Conservation (phyloP, 2,113 vertebrate species). For the Pterophyllum scalare region DNA sequence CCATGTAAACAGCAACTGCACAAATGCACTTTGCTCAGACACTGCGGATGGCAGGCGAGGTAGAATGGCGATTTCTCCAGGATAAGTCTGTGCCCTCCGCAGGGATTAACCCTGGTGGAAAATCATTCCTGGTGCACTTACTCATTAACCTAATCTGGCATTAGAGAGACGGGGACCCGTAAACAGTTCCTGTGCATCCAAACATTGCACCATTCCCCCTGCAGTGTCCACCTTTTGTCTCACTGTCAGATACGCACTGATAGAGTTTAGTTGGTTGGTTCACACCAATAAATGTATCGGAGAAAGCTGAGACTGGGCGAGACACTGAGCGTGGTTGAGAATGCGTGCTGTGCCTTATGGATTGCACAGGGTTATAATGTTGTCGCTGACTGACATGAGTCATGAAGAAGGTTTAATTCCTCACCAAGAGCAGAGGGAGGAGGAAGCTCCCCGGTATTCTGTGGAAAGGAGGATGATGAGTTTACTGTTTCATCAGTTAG, state of each 20-base stretch:
- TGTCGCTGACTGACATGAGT: no score
- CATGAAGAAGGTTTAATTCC: not conserved
- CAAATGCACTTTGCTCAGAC: conserved; percentile 10
- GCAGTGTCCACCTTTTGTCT: conserved; percentile 59
- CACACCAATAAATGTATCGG: not conserved
- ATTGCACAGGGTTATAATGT: conserved; percentile 17
- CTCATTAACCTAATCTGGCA: conserved; percentile 62
- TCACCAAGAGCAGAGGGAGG: not conserved
- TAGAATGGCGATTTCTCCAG: conserved; percentile 38
- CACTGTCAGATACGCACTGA: conserved; percentile 4
- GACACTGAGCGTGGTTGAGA: conserved; percentile 74
- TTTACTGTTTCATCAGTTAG: conserved; percentile 24
- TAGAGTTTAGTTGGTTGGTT: not conserved
- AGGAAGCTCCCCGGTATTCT: not conserved
- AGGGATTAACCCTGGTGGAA: conserved; percentile 65
- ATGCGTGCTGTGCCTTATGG: conserved; percentile 62
- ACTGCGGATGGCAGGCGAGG: not conserved
- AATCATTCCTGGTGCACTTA: conserved; percentile 55
- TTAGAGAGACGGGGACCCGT: conserved; percentile 48
- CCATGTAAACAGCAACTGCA: conserved; percentile 25
- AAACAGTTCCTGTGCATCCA: conserved; percentile 34
- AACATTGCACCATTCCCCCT: conserved; percentile 64
- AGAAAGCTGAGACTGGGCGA: conserved; percentile 42
- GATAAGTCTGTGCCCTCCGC: conserved; percentile 55
- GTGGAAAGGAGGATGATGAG: conserved; percentile 2